phyloP scores from a whole-genome alignment of 2,888 invertebrate genomes.

The Drosophila paranaensis region DNA sequence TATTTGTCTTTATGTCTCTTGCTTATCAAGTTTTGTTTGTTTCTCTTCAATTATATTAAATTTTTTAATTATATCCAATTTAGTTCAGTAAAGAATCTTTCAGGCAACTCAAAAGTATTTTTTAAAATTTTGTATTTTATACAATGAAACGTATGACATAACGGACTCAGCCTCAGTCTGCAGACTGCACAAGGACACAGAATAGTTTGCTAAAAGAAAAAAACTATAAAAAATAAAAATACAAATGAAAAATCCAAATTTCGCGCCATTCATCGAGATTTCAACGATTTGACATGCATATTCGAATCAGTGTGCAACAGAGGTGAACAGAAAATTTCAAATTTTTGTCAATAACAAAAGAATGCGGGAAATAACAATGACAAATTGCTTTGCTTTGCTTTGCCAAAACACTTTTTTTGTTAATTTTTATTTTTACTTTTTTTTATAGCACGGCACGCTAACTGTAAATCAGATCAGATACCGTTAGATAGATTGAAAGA shows the following conservation, averaged over 20 bases:
- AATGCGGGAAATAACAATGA: constrained; percentile 6
- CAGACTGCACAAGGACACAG: constrained; percentile 18
- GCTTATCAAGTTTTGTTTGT: constrained; percentile 12
- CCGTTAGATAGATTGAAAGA: constrained; percentile 43
- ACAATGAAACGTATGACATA: constrained; percentile 47
- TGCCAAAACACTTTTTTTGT: constrained; percentile 31
- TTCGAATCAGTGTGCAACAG: constrained; percentile 18
- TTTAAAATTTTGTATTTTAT: constrained; percentile 6
- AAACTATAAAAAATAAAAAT: background rate
- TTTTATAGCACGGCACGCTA: constrained; percentile 10
- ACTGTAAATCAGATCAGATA: constrained; percentile 26
- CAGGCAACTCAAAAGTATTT: background rate
- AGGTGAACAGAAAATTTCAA: constrained; percentile 2
- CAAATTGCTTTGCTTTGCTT: constrained; percentile 14
- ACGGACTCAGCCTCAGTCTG: constrained; percentile 29
- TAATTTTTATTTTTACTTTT: background rate
- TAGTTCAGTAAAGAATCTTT: background rate
- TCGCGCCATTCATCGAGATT: constrained; percentile 5
- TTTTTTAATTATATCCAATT: constrained; percentile 30
- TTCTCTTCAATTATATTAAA: constrained; percentile 30
- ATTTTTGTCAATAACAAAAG: constrained; percentile 7
- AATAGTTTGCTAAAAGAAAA: background rate
- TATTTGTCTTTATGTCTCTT: background rate
- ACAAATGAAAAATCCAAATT: constrained; percentile 2
- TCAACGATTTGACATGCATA: constrained; percentile 23